Evolutionary conservation across 2,888 invertebrate species (phyloP).

Genomic region (Seira sanloemensis): DNA sequence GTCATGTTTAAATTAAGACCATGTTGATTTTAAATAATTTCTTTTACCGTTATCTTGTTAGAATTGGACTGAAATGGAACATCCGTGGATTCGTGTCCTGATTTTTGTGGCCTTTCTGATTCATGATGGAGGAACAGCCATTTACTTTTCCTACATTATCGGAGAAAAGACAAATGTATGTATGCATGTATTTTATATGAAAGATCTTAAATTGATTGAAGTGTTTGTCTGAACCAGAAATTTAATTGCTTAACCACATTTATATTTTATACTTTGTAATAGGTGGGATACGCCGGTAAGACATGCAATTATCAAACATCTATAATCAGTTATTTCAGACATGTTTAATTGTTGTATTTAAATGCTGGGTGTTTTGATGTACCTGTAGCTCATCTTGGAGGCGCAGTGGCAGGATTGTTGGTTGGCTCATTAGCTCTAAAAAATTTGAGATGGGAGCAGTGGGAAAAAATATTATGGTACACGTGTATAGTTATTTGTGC

Average conservation of each 20-base stretch:
- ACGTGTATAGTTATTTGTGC: slow-evolving; percentile 84
- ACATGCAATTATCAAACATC: no score
- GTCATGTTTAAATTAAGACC: no score
- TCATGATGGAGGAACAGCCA: slow-evolving; percentile 91
- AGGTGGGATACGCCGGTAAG: slow-evolving; percentile 88
- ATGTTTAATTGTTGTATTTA: no score
- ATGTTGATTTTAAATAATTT: no score
- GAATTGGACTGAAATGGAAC: slow-evolving; percentile 99
- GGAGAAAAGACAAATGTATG: slow-evolving; percentile 80
- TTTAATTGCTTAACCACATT: no score
- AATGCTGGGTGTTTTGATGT: no score
- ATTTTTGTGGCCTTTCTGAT: slow-evolving; percentile 88
- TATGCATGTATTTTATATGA: no score
- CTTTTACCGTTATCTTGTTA: slow-evolving; percentile 76
- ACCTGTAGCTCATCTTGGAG: slow-evolving; percentile 85
- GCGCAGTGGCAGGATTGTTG: slow-evolving; percentile 83
- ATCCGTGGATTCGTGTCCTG: slow-evolving; percentile 79
- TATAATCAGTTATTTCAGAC: no score
- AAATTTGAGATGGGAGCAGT: slow-evolving; percentile 86
- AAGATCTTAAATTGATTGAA: no score
- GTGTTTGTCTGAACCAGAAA: no score
- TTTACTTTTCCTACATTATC: slow-evolving; percentile 89
- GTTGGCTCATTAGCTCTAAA: slow-evolving; percentile 88
- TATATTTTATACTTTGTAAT: slow-evolving; percentile 24
- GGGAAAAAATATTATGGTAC: slow-evolving; percentile 91